Conservation (phyloP, 2,888 invertebrate species). For the Slavum lentiscoides region DNA sequence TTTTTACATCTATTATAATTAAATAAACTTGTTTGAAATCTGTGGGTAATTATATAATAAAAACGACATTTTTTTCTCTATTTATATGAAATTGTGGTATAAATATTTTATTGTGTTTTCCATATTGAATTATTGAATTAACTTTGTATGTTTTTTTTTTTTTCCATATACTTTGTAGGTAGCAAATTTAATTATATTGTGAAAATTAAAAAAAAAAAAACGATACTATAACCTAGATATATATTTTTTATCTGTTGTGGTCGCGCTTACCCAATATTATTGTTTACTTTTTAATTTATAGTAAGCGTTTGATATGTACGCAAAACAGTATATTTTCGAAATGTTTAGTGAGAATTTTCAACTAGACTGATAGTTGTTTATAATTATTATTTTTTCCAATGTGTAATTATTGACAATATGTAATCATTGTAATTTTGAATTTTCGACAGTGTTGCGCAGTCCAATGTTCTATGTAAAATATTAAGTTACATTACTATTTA, state of each 20-base stretch:
- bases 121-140: background rate
- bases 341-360: background rate
- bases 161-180: background rate
- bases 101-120: slow-evolving; percentile 1
- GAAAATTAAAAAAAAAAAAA: background rate
- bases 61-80: background rate
- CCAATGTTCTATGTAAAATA: slow-evolving; percentile 2
- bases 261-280: background rate
- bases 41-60: background rate
- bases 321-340: background rate
- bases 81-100: background rate
- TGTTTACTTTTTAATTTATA: slow-evolving; percentile 6
- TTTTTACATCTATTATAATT: slow-evolving; percentile 5
- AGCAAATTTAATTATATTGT: background rate
- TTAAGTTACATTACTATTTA: background rate
- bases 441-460: slow-evolving; percentile 19
- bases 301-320: background rate
- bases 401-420: background rate
- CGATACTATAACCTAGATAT: background rate
- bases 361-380: background rate
- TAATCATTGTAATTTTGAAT: background rate
- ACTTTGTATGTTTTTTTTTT: background rate
- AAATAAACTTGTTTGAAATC: background rate
- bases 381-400: slow-evolving; percentile 2
- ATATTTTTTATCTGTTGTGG: too few species aligned